A percentile compares a stretch with the other conserved stretches of the same genome.
Conservation (phyloP, 2,888 invertebrate species). For the Cephus runcator region DNA sequence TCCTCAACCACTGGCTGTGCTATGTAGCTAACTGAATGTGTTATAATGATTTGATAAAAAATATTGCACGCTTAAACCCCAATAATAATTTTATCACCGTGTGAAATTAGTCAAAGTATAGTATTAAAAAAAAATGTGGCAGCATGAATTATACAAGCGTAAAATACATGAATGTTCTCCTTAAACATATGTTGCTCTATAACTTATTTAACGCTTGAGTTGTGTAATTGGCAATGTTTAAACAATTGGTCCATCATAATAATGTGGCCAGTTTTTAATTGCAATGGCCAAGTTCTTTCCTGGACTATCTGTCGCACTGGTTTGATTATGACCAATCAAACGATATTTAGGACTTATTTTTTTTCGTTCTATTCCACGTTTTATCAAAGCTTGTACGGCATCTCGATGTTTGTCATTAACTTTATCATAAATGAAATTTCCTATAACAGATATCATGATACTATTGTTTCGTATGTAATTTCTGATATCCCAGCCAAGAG, state of each 20-base stretch:
- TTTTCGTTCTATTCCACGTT: slow-evolving; percentile 62
- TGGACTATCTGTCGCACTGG: slow-evolving; percentile 66
- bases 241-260: neutral
- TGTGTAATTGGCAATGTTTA: neutral
- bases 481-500: slow-evolving; percentile 10
- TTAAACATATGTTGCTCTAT: no score
- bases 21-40: no score
- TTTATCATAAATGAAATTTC: slow-evolving; percentile 2
- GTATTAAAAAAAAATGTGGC: no score
- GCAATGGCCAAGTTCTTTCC: slow-evolving; percentile 66
- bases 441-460: slow-evolving; percentile 9
- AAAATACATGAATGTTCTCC: no score
- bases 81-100: no score
- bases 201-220: no score
- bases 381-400: slow-evolving; percentile 64
- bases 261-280: slow-evolving; percentile 68
- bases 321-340: slow-evolving; percentile 69
- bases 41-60: no score
- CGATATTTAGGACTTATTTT: slow-evolving; percentile 65
- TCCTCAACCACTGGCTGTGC: no score
- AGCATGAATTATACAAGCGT: no score
- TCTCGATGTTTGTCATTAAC: slow-evolving; percentile 3
- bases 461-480: slow-evolving; percentile 7
- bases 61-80: no score
- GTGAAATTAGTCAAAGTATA: no score